A percentile compares a stretch with the other conserved stretches of the same genome.
phyloP scores from a whole-genome alignment of 2,888 invertebrate genomes.

The Acleris holmiana region DNA sequence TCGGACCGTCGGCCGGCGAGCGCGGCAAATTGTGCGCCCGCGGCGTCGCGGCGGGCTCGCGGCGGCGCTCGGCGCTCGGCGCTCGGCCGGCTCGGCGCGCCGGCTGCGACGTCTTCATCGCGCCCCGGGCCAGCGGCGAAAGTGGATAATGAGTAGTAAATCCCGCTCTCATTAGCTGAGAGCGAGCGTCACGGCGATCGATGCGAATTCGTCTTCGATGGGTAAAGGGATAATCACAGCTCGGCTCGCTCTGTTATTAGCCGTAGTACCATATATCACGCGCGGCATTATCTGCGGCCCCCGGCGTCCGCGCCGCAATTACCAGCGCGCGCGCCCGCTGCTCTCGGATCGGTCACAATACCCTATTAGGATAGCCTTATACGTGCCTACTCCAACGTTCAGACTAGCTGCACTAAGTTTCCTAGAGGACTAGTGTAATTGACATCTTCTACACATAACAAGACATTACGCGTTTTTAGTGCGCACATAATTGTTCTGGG shows the following conservation, averaged over 20 bases:
- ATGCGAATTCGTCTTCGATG: conserved; percentile 78
- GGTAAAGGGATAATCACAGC: conserved; percentile 80
- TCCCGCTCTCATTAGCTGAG: conserved; percentile 79
- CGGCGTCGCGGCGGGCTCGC: conserved; percentile 51
- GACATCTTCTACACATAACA: conserved; percentile 39
- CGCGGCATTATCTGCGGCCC: conserved; percentile 74
- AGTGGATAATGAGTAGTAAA: conserved; percentile 83
- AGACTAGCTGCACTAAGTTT: conserved; percentile 39
- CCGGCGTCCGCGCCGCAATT: conserved; percentile 79
- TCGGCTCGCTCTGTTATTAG: conserved; percentile 77
- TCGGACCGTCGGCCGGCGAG: conserved; percentile 58
- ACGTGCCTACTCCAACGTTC: conserved; percentile 44
- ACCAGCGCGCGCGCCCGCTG: conserved; percentile 56
- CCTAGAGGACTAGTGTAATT: conserved; percentile 39
- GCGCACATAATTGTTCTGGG: conserved; percentile 23
- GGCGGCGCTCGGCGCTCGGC: conserved; percentile 44
- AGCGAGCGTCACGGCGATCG: conserved; percentile 74
- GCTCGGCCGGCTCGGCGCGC: conserved; percentile 50
- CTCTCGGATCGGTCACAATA: conserved; percentile 61
- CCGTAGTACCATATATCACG: conserved; percentile 82
- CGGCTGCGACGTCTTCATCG: conserved; percentile 80
- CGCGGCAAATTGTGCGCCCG: conserved; percentile 73
- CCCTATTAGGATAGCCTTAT: conserved; percentile 62
- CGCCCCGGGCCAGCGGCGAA: conserved; percentile 73
- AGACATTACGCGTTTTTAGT: conserved; percentile 29